Percentiles rank a stretch among this genome's conserved stretches.
Evolutionary conservation across 1,140 invertebrate genomes (phyloP).

Genomic region (Zaprionus taronus): DNA sequence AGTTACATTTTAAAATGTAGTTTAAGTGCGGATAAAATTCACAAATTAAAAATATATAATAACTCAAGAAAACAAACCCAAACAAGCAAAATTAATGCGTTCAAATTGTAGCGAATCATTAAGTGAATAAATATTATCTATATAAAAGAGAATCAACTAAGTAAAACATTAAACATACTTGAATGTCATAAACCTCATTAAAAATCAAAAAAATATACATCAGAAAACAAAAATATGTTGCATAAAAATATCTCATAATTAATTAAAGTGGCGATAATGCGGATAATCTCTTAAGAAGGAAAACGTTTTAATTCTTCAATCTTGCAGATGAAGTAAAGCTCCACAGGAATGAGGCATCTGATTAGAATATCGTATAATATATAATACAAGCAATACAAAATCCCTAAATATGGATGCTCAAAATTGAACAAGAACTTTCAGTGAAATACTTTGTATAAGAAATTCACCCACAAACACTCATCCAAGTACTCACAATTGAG

Average conservation of each 20-base stretch:
- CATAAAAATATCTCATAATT: constrained; percentile 34
- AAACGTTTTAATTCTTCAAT: background rate
- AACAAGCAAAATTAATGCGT: constrained; percentile 29
- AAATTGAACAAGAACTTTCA: background rate
- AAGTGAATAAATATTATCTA: constrained; percentile 18
- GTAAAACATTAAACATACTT: constrained; percentile 22
- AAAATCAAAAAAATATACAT: constrained; percentile 17
- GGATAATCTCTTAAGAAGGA: too few species aligned
- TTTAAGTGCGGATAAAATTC: constrained; percentile 25
- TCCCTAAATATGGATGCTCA: background rate
- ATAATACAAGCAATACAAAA: background rate
- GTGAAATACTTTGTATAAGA: constrained; percentile 15
- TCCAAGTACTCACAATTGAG: constrained; percentile 25
- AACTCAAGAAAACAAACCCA: constrained; percentile 23
- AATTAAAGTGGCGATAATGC: background rate
- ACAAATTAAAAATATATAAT: constrained; percentile 20
- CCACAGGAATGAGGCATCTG: background rate
- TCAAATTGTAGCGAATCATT: constrained; percentile 41
- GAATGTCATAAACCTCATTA: constrained; percentile 18
- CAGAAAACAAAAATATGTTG: constrained; percentile 28
- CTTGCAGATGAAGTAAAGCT: background rate
- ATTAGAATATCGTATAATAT: background rate
- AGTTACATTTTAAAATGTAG: constrained; percentile 44
- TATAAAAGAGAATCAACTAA: constrained; percentile 31
- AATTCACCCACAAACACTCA: background rate